Conservation (phyloP, 2,797 vertebrate species). For the Cyclopterus lumpus region DNA sequence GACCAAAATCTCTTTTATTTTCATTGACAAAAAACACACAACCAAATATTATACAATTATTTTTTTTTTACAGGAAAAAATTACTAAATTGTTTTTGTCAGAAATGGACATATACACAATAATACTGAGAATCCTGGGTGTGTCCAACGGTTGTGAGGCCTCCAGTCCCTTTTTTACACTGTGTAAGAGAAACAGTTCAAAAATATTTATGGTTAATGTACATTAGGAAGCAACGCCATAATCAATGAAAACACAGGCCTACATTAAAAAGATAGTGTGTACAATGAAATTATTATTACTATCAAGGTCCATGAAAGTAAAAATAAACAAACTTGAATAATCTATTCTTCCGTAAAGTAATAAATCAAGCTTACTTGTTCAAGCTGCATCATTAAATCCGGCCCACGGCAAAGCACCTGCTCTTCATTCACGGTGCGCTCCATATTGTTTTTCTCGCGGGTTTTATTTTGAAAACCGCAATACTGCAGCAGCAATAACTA, state of each 20-base stretch:
- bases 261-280: background rate
- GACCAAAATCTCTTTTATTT: background rate
- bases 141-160: background rate
- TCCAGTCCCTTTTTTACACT: background rate
- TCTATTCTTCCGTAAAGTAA: conserved; percentile 3
- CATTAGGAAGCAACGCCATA: background rate
- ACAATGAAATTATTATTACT: background rate
- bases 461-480: conserved; percentile 25
- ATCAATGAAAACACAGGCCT: background rate
- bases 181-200: conserved; percentile 12
- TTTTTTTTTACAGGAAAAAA: conserved; percentile 5
- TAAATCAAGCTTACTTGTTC: conserved; percentile 42
- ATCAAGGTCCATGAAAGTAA: background rate
- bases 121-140: background rate
- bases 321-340: background rate
- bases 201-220: background rate
- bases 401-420: background rate
- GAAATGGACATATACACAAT: background rate
- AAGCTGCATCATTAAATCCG: conserved; percentile 27
- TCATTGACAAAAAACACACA: background rate
- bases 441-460: conserved; percentile 2
- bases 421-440: background rate
- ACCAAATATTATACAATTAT: background rate
- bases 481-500: background rate
- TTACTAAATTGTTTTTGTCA: background rate